Base-by-base conservation (phyloP, 1,140 invertebrate species). In the Yoshiicerus persimilis region DNA sequence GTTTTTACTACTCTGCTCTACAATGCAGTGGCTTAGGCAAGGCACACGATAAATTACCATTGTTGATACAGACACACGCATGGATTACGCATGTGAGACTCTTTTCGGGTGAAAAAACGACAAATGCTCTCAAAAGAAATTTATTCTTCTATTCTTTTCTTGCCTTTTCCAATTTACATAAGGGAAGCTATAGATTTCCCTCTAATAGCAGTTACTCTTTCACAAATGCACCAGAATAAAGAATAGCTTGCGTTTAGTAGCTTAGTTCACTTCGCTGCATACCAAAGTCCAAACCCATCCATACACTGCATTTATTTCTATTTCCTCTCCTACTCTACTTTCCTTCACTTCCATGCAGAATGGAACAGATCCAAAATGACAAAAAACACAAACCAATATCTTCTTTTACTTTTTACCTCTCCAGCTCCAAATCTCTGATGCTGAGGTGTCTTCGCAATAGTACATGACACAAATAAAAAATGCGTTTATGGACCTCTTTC, bases 1-100 rank as follows among this genome's bases (percentile, higher is more conserved):
- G 6, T 80, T n/a, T n/a, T n/a, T n/a, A n/a, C n/a, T n/a, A n/a
- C n/a, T n/a, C n/a, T n/a, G n/a, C n/a, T n/a, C n/a, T n/a, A n/a
- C n/a, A 56, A 34, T 80, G 32, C 32, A 80, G 75, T 34, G 75
- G 32, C 36, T 36, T 80, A n/a, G 75, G 6, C n/a, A 23, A 80
- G 38, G 75, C 8, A 34, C 32, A 34, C 36, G 75, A 80, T 80
- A 80, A 80, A 80, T 80, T 80, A 38, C 75, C 34, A 38, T 25
- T 80, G 75, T 80, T 80, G 75, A 80, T 80, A 80, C 23, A 80
- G 75, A 80, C 75, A 34, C 75, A 80, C 75, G 32, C 32, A n/a
- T 80, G 30, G 20, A 34, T 80, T 56, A 56, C 47, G 75, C n/a
- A 36, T 38, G 20, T 30, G 66, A 70, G 66, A 16, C 75, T 36